These are phyloP conservation scores for Danio tinwini DNA, from an alignment of 2,797 vertebrate genomes.

Conservation along the genomic window DNA sequence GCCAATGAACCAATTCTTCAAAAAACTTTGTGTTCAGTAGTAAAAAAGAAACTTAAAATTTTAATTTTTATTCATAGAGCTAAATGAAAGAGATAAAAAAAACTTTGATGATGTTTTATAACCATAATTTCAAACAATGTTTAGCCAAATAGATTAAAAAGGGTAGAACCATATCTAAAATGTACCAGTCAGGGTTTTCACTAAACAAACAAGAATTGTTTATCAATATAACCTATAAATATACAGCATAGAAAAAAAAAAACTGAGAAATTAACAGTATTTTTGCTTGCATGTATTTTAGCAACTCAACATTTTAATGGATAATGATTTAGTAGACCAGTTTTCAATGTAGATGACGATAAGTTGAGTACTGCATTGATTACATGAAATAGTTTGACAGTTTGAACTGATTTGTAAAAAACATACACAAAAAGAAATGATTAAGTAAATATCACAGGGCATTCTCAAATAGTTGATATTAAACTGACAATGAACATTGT, in stretches of 20 bases:
- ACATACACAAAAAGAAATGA: no score
- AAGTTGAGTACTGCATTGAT: not conserved
- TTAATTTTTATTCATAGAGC: not conserved
- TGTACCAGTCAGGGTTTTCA: not conserved
- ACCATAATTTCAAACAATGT: not conserved
- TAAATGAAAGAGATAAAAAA: not conserved
- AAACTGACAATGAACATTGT: not conserved
- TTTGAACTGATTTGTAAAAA: no score
- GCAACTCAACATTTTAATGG: no score
- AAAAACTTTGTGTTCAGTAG: no score
- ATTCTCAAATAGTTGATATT: not conserved
- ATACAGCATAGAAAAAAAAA: not conserved
- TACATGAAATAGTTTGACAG: not conserved
- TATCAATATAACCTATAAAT: not conserved
- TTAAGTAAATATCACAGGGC: not conserved
- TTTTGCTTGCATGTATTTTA: not conserved
- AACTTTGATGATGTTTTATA: not conserved
- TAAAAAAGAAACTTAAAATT: not conserved
- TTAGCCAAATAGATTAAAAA: not conserved
- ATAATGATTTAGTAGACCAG: not conserved
- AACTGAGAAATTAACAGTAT: not conserved
- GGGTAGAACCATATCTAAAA: not conserved
- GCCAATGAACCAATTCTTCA: no score
- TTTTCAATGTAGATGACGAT: not conserved
- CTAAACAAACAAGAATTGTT: not conserved